phyloP scores from a whole-genome alignment of 2,113 vertebrate species.

The Marmota flaviventris region DNA sequence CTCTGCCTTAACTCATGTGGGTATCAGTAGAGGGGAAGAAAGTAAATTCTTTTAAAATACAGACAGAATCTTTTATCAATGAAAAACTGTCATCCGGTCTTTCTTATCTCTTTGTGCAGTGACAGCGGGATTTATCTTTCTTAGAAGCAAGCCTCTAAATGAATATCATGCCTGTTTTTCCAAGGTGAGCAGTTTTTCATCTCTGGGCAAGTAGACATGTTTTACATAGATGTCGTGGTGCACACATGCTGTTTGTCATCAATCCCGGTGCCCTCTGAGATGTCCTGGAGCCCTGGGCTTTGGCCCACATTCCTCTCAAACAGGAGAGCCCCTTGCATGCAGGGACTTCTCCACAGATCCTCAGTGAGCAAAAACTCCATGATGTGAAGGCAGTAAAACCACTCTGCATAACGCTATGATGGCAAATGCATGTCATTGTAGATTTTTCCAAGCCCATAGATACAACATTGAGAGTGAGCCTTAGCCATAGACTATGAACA shows the following conservation, averaged over 20 bases:
- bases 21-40: conserved; percentile 79
- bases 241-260: neutral
- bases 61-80: conserved; percentile 85
- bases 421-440: neutral
- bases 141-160: conserved; percentile 79
- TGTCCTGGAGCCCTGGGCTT: neutral
- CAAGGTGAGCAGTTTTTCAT: conserved; percentile 84
- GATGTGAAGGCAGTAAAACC: neutral
- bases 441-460: too few species aligned
- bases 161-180: conserved; percentile 81
- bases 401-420: neutral
- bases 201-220: conserved; percentile 68
- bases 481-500: neutral
- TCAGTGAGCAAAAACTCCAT: neutral
- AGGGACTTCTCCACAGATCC: neutral
- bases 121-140: conserved; percentile 84
- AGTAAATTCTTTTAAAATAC: conserved; percentile 84
- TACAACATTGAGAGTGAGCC: neutral
- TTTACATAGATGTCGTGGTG: conserved; percentile 72
- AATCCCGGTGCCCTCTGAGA: neutral
- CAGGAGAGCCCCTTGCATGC: neutral
- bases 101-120: conserved; percentile 83
- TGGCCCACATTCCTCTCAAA: neutral
- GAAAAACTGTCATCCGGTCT: conserved; percentile 79
- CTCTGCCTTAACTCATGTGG: conserved; percentile 80